Evolutionary conservation across 2,888 invertebrate genomes (phyloP).

Genomic region (Agonopterix alstromeriana): DNA sequence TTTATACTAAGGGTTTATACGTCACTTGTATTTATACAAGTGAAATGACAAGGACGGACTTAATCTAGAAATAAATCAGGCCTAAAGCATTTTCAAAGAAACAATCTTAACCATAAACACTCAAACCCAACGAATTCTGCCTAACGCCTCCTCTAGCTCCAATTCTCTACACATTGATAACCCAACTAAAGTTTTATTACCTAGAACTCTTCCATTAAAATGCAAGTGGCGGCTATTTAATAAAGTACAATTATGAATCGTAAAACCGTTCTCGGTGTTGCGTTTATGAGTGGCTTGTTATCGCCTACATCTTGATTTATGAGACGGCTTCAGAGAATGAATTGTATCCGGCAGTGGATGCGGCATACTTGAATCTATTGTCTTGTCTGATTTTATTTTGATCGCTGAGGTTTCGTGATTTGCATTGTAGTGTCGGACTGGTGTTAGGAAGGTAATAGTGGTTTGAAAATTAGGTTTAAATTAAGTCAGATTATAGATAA

Average conservation of each 20-base stretch:
- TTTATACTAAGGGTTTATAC: too few relatives aligned
- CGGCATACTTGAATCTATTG: constrained; percentile 13
- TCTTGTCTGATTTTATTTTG: background rate
- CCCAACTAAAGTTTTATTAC: constrained; percentile 22
- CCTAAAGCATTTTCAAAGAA: too few relatives aligned
- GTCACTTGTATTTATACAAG: too few relatives aligned
- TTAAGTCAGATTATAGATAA: too few relatives aligned
- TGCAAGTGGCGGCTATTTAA: constrained; percentile 64
- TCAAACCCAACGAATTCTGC: too few relatives aligned
- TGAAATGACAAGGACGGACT: too few relatives aligned
- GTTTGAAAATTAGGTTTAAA: too few relatives aligned
- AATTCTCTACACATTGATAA: background rate
- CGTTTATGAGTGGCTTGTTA: constrained; percentile 70
- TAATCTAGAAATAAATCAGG: too few relatives aligned
- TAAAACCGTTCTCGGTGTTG: constrained; percentile 68
- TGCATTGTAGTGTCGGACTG: too few relatives aligned
- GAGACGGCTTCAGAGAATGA: constrained; percentile 29
- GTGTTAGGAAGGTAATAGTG: too few relatives aligned
- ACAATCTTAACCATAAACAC: too few relatives aligned
- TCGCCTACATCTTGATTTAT: constrained; percentile 72
- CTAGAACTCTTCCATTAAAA: constrained; percentile 58
- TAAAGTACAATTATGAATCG: constrained; percentile 75
- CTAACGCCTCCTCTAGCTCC: too few relatives aligned
- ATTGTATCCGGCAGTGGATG: constrained; percentile 21
- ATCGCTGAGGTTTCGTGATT: background rate